Evolutionary conservation across 2,888 invertebrate species (phyloP).

Genomic region (Harpalus rubripes): DNA sequence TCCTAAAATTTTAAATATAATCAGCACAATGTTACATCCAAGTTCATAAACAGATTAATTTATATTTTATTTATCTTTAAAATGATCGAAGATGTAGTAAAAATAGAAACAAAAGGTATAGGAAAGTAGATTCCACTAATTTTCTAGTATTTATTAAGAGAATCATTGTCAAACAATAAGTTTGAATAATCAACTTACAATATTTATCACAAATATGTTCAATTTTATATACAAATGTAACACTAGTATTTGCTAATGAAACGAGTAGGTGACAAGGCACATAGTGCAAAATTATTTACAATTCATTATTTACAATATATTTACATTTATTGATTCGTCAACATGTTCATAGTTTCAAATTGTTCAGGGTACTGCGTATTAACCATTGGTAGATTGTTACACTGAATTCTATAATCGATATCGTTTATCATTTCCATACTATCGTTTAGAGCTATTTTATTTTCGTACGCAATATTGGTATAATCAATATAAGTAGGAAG

Average conservation of each 20-base stretch:
- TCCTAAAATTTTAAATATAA: too few species aligned
- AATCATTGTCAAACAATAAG: constrained; percentile 43
- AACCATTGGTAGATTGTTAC: constrained; percentile 50
- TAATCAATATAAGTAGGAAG: constrained; percentile 75
- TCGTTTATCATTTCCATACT: constrained; percentile 74
- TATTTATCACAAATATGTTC: constrained; percentile 60
- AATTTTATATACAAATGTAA: constrained; percentile 48
- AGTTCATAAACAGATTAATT: too few species aligned
- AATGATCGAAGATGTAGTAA: too few species aligned
- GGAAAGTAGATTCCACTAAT: too few species aligned
- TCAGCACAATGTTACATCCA: too few species aligned
- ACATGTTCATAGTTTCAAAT: constrained; percentile 56
- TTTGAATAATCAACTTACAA: constrained; percentile 37
- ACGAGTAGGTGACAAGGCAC: constrained; percentile 57
- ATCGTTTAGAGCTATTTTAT: constrained; percentile 71
- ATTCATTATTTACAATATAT: constrained; percentile 37
- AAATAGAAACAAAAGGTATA: too few species aligned
- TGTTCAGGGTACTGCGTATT: constrained; percentile 58
- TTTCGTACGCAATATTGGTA: constrained; percentile 74
- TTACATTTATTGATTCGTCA: constrained; percentile 58
- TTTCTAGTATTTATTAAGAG: constrained; percentile 38
- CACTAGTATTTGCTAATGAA: constrained; percentile 39
- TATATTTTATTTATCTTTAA: too few species aligned
- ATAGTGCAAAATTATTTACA: constrained; percentile 48
- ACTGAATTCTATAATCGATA: constrained; percentile 74